Base-by-base conservation (phyloP, 2,113 vertebrate genomes). In the Mionectes macconnelli region DNA sequence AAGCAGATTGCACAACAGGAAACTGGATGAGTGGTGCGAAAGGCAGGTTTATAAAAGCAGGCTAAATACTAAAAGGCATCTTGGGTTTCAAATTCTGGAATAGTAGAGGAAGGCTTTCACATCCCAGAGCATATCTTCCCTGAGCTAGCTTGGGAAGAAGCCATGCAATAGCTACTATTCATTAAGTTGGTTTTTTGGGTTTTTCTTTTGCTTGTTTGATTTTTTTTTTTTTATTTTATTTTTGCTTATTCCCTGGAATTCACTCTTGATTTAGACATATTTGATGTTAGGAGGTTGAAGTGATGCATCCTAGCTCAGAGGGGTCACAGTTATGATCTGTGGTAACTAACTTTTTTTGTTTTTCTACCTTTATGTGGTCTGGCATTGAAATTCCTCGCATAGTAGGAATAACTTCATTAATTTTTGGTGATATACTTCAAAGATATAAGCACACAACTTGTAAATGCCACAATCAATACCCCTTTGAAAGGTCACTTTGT, bases 401-500 rank as follows among this genome's bases (percentile, higher is more conserved):
- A 15, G 17, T n/a, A 47, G 21, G 14, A 80, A 62, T 60, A 83
- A 33, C 55, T 52, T 62, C 13, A 33, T 75, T 70, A 66, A 56
- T 66, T 80, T 88, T 73, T 74, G 12, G 39, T 78, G 22, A 49
- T 69, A 55, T 16, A 9, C 67, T 88, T 91, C 70, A 70, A 80
- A 88, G 13, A 11, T 64, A 44, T 31, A 70, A 47, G 22, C 72
- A 68, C 63, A 25, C 74, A 53, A 84, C 30, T 86, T 2, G 2
- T 59, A 93, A 89, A 50, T 88, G 72, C 79, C 64, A 64, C 60
- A 78, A 69, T 90, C 63, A 56, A 37, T 85, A 74, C 15, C 31
- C 28, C 55, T 59, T 67, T 88, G 42, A 90, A 96, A 95, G 85
- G 94, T 87, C 77, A 85, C 47, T 83, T 76, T 83, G 13, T 39